Base-by-base conservation (phyloP, 37 sponge, comb jelly and placozoan species). In the Theonella swinhoei region DNA sequence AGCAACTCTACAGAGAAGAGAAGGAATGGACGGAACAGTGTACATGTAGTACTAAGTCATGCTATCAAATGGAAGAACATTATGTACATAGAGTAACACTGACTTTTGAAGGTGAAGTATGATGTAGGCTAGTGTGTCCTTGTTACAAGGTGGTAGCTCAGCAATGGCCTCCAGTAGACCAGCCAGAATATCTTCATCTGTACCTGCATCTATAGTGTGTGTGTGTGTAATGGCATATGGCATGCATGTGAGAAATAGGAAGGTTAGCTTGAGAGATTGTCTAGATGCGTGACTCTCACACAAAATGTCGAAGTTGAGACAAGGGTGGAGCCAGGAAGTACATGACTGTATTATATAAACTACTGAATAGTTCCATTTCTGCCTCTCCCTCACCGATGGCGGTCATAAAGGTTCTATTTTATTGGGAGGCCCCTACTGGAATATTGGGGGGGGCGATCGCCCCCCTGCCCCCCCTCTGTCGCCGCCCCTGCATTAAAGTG, bases 41-140 rank as follows among this genome's bases (percentile, higher is more conserved):
- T 68, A 68, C 69, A 74, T 8, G 39, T 24, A 25, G n/a, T n/a
- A n/a, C n/a, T n/a, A n/a, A n/a, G n/a, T n/a, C n/a, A n/a, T n/a
- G n/a, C n/a, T n/a, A n/a, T n/a, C n/a, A n/a, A n/a, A n/a, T n/a
- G n/a, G n/a, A n/a, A n/a, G n/a, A n/a, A n/a, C n/a, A n/a, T n/a
- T n/a, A n/a, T n/a, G 11, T 47, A 58, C 32, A 2, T 4, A 26
- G 1, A 2, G 1, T 4, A 28, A 39, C 25, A 69, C 79, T 30
- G 81, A 95, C 95, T 78, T 95, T 64, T 95, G 95, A 1, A 97
- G 74, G 62, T 97, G 98, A 40, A 93, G 87, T 30, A 97, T 93
- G 59, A 97, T 41, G 64, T 88, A 97, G 28, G 98, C 98, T 0
- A 97, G 95, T 0, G 98, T 97, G 85, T 97, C 94, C 63, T 91